These are phyloP conservation scores for Dunckerocampus dactyliophorus DNA, from an alignment of 2,113 vertebrate species.

Conservation along the genomic window DNA sequence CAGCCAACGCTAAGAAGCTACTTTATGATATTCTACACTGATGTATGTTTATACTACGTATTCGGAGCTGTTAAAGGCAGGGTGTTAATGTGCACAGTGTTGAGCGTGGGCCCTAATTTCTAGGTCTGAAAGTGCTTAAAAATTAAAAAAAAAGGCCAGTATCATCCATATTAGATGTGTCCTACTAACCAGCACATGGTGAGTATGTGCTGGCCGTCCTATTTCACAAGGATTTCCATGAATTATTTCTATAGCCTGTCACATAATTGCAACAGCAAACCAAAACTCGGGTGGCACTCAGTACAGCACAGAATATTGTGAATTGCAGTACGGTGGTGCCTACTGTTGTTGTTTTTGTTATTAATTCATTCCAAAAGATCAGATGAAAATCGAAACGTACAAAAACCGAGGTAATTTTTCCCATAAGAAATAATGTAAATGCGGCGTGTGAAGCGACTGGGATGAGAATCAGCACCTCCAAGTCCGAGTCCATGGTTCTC, in stretches of 20 bases:
- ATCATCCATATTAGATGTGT: slow-evolving; percentile 23
- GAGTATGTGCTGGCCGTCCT: slow-evolving; percentile 23
- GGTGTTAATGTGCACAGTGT: slow-evolving; percentile 22
- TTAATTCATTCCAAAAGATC: too few species aligned
- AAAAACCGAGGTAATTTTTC: too few species aligned
- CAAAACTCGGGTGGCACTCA: neutral
- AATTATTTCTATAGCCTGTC: slow-evolving; percentile 16
- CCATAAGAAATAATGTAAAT: too few species aligned
- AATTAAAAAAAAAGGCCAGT: slow-evolving; percentile 4
- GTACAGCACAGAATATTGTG: neutral
- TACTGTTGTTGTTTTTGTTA: too few species aligned
- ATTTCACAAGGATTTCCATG: slow-evolving; percentile 22
- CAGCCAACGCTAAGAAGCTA: too few species aligned
- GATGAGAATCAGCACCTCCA: too few species aligned
- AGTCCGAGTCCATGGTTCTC: too few species aligned
- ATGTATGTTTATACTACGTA: too few species aligned
- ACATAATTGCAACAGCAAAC: slow-evolving; percentile 1
- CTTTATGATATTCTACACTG: too few species aligned
- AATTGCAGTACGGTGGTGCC: too few species aligned
- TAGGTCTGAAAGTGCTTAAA: neutral
- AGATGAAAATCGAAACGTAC: too few species aligned
- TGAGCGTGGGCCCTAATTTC: neutral
- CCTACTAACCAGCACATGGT: slow-evolving; percentile 17
- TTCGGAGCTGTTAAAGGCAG: slow-evolving; percentile 14
- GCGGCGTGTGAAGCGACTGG: too few species aligned